phyloP scores from a whole-genome alignment of 2,888 invertebrate genomes.

The Rhagonycha lutea region DNA sequence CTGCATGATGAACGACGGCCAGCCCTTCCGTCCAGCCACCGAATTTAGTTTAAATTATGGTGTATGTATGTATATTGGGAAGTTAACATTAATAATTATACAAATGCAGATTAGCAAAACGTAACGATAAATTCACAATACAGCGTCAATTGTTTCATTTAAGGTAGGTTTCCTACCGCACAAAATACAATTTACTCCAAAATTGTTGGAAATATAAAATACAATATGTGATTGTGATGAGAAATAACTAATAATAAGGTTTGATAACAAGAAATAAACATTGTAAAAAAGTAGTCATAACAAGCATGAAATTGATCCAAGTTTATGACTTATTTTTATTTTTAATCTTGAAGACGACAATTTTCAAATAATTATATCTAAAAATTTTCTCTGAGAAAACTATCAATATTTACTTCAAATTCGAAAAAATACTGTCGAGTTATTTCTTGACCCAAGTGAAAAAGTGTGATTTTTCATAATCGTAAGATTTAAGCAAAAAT shows the following conservation, averaged over 20 bases:
- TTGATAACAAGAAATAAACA: neutral
- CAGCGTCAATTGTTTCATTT: constrained; percentile 8
- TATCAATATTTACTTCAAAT: too few relatives aligned
- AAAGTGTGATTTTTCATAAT: too few relatives aligned
- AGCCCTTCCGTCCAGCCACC: constrained; percentile 28
- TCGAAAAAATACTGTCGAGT: too few relatives aligned
- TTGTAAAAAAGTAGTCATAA: neutral
- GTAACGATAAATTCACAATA: neutral
- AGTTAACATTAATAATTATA: constrained; percentile 10
- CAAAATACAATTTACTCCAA: neutral
- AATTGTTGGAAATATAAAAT: neutral
- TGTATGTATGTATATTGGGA: constrained; percentile 18
- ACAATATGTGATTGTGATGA: neutral
- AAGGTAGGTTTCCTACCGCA: neutral
- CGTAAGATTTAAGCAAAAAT: too few relatives aligned
- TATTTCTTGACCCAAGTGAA: too few relatives aligned
- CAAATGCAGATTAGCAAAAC: constrained; percentile 2
- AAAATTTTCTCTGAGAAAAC: neutral
- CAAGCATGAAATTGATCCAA: neutral
- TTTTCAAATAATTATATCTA: neutral
- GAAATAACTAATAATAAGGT: neutral
- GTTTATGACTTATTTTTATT: neutral
- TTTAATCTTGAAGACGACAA: neutral
- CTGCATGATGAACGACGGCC: constrained; percentile 26
- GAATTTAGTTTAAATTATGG: constrained; percentile 26